Evolutionary conservation across 2,113 vertebrate genomes (phyloP).

Genomic region (Malurus melanocephalus): DNA sequence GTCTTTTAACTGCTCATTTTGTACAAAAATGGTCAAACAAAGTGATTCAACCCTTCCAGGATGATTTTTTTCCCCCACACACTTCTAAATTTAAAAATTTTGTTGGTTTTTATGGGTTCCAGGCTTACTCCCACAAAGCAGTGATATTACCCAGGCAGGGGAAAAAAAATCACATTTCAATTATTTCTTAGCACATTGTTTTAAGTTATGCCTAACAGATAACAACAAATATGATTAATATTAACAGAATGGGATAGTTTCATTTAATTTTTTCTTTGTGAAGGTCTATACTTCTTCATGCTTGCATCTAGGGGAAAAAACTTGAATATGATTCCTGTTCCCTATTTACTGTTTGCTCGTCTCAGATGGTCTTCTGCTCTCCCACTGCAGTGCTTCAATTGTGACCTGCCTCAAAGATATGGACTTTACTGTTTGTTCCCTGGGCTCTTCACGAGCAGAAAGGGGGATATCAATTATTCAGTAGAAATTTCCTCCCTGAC

Average conservation of each 20-base stretch:
- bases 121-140: background rate
- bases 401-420: background rate
- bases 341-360: background rate
- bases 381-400: background rate
- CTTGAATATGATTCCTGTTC: background rate
- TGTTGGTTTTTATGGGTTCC: background rate
- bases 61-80: fast-evolving
- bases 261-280: background rate
- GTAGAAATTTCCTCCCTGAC: background rate
- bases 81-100: background rate
- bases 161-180: background rate
- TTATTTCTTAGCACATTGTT: background rate
- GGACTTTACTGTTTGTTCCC: constrained; percentile 11
- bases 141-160: background rate
- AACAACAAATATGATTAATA: background rate
- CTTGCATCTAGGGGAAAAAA: background rate
- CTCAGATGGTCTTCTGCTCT: background rate
- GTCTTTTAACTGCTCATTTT: background rate
- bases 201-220: background rate
- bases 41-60: background rate
- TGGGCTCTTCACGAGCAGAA: background rate
- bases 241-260: background rate
- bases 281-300: background rate
- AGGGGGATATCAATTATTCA: constrained; percentile 13
- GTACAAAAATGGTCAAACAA: background rate